Base-by-base conservation (phyloP, 2,888 invertebrate species). In the Nomada fabriciana region DNA sequence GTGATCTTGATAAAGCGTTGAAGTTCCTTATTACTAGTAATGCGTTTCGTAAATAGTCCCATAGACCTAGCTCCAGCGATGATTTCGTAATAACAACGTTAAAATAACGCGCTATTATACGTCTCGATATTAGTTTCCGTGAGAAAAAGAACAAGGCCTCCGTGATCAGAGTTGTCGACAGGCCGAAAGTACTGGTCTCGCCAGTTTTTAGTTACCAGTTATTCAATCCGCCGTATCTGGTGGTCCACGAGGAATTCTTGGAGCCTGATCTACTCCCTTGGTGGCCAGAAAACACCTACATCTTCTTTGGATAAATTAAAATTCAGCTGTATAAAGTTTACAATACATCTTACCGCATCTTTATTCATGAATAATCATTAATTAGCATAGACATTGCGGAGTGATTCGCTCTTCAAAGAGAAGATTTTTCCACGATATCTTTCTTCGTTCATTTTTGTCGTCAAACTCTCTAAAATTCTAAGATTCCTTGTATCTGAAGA, bases 121-220 rank as follows among this genome's bases (percentile, higher is more conserved):
- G 55, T 20, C 7, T 29, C 20, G 15, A 25, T 60, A 74, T 65
- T 70, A 60, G 43, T 47, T 73, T 70, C 50, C 75, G 55, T 72
- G 68, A 42, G 75, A 83, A 83, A 69, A 61, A 18, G 25, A 29
- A 25, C 42, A 61, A 29, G 36, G 20, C 57, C 36, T 53, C 29
- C 15, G 42, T 25, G 25, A 75, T 72, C 59, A 20, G 72, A 69
- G 42, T 72, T 70, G 77, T 75, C 71, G 71, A 60, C 75, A 68
- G 83, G 74, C 84, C 81, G 81, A 85, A 82, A 82, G 82, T 82
- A 88, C 88, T 89, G 80, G 87, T 87, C 88, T 87, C 87, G 88
- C 89, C 87, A 91, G 91, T 92, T 91, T 91, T 92, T 91, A 88
- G 89, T 92, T 91, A 91, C 90, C 88, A 86, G 89, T 88, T 88